phyloP scores from a whole-genome alignment of 2,113 vertebrate species.

The Paralichthys olivaceus region DNA sequence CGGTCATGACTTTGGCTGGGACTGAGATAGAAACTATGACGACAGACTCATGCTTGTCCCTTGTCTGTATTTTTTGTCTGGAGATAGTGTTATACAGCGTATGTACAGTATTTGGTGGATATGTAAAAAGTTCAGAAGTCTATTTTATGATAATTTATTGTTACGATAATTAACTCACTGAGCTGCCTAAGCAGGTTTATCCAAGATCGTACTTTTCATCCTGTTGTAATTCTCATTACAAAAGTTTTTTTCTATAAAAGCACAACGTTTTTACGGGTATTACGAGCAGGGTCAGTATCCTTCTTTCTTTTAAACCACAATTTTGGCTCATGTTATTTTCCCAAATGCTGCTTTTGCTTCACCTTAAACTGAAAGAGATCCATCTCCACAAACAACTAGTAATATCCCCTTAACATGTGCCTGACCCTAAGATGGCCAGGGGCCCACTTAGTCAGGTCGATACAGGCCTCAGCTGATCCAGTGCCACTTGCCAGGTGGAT shows the following conservation, averaged over 20 bases:
- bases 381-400: conserved; percentile 60
- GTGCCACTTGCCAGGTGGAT: conserved; percentile 77
- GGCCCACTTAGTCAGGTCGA: conserved; percentile 74
- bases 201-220: conserved; percentile 69
- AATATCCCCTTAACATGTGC: conserved; percentile 76
- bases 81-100: conserved; percentile 79
- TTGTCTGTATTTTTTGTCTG: conserved; percentile 45
- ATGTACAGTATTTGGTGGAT: conserved; percentile 82
- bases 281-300: conserved; percentile 57
- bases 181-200: conserved; percentile 89
- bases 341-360: conserved; percentile 26
- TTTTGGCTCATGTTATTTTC: conserved; percentile 12
- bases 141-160: conserved; percentile 99
- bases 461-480: conserved; percentile 77
- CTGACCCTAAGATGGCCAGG: conserved; percentile 70
- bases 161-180: conserved; percentile 93
- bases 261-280: conserved; percentile 91
- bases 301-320: not conserved
- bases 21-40: conserved; percentile 69
- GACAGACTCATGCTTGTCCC: conserved; percentile 43
- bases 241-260: conserved; percentile 74
- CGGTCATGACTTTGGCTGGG: conserved; percentile 87
- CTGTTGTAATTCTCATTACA: conserved; percentile 60
- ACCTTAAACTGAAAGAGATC: conserved; percentile 45
- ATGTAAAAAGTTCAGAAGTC: conserved; percentile 97